phyloP scores from a whole-genome alignment of 2,113 vertebrate species.

The Notothenia rossii region DNA sequence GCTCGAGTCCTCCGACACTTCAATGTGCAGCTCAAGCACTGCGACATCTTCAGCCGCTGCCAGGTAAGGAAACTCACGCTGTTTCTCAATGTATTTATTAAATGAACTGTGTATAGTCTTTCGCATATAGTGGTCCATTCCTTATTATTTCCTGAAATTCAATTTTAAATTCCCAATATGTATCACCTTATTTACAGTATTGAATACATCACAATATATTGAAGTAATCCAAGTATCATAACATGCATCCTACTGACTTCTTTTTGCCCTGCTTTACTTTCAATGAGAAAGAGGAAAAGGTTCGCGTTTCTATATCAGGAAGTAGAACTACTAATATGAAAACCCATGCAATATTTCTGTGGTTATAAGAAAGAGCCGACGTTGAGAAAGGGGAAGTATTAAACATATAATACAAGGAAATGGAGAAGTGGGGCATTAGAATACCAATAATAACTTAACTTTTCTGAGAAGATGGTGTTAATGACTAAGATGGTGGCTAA shows the following conservation, averaged over 20 bases:
- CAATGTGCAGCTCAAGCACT: constrained; percentile 80
- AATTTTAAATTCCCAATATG: too few species aligned
- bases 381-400: constrained; percentile 48
- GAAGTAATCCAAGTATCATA: too few species aligned
- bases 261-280: too few species aligned
- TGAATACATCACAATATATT: too few species aligned
- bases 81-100: background rate
- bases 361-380: constrained; percentile 24
- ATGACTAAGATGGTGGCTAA: background rate
- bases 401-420: constrained; percentile 18
- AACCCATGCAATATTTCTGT: constrained; percentile 21
- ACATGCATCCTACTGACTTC: too few species aligned
- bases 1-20: constrained; percentile 88
- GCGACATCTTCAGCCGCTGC: constrained; percentile 91
- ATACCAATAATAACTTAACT: constrained; percentile 2
- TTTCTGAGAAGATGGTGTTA: constrained; percentile 1
- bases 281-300: constrained; percentile 13
- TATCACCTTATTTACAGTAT: too few species aligned
- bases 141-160: too few species aligned
- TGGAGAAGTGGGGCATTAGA: constrained; percentile 6
- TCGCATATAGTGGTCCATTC: too few species aligned
- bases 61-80: constrained; percentile 80
- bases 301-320: constrained; percentile 27
- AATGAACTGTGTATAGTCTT: background rate
- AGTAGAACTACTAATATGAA: constrained; percentile 26